Evolutionary conservation across 2,888 invertebrate genomes (phyloP), one percentile per base, ranked within the genome.

Genomic region (Flabesymbios commensalis): DNA sequence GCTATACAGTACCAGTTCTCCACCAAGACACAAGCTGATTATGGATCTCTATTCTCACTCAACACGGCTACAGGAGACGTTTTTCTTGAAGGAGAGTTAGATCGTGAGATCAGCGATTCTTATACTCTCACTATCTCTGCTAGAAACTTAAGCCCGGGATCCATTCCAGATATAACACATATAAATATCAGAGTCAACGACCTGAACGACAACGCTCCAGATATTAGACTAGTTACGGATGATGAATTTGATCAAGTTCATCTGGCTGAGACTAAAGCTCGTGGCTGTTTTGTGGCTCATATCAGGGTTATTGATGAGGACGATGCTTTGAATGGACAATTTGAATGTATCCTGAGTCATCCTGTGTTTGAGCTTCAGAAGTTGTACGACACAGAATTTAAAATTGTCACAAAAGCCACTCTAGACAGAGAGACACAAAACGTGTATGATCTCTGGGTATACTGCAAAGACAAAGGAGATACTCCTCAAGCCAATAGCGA

Each of bases 401-500:
- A 55, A 32, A 58, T 64, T 26, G 32, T 55, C 22, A 64, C 54
- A 7, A 42, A 22, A 2, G 43, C 32, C 3, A 31, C 52, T 43
- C 56, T 64, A 5, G 64, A 64, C 54, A 24, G 64, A 10, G 64
- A 64, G 54, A 26, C 22, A 2, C n/a, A 24, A 39, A 19, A 89
- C 29, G 88, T 90, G 73, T 94, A 92, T 79, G 84, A 89, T 31
- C 84, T 95, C 48, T 87, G 90, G 49, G 87, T 96, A 33, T 86
- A 94, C 32, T 95, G 95, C 1, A 91, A 93, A 14, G 96, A 97
- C 83, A 93, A 94, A 92, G 96, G 93, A 3, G 69, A 72, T 57
- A 95, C 95, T 0, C 93, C 91, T 79, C 87, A 94, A 14, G 87
- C 95, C 19, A 92, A 94, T 81, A 91, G 92, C 0, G 93, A 94